Percentiles rank a stretch among this genome's conserved stretches.
phyloP scores from a whole-genome alignment of 2,888 invertebrate genomes.

The Oscheius onirici region DNA sequence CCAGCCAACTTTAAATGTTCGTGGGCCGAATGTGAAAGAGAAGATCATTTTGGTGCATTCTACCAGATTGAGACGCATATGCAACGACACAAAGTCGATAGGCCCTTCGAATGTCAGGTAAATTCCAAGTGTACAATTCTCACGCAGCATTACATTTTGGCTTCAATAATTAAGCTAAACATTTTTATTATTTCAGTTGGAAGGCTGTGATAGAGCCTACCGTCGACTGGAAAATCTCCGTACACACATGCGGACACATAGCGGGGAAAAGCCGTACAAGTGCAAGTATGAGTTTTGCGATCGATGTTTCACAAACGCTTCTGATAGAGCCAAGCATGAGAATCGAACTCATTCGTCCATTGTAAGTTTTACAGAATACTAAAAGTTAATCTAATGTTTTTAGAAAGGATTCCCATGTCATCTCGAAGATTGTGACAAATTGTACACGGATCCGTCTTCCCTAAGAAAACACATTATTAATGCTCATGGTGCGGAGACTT shows the following conservation, averaged over 20 bases:
- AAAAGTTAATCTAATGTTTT: background rate
- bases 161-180: too few species aligned
- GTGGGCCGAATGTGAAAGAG: slow-evolving; percentile 20
- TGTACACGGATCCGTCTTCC: slow-evolving; percentile 98
- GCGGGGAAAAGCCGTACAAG: slow-evolving; percentile 83
- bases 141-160: too few species aligned
- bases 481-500: slow-evolving; percentile 96
- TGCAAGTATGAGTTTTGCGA: slow-evolving; percentile 97
- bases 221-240: slow-evolving; percentile 95
- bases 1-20: slow-evolving; percentile 3
- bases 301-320: slow-evolving; percentile 97
- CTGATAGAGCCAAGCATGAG: slow-evolving; percentile 97
- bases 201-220: slow-evolving; percentile 95
- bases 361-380: slow-evolving; percentile 78
- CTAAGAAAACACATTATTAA: slow-evolving; percentile 97
- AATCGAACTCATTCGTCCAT: slow-evolving; percentile 98
- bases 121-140: too few species aligned
- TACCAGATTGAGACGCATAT: slow-evolving; percentile 23
- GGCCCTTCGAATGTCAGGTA: slow-evolving; percentile 12
- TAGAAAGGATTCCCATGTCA: slow-evolving; percentile 84
- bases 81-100: slow-evolving; percentile 7
- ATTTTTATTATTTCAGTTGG: slow-evolving; percentile 90
- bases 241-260: slow-evolving; percentile 92
- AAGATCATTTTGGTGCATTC: slow-evolving; percentile 11
- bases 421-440: slow-evolving; percentile 93